These are phyloP conservation scores for Dryoscopus gambensis DNA, from an alignment of 2,113 vertebrate species.

Conservation along the genomic window DNA sequence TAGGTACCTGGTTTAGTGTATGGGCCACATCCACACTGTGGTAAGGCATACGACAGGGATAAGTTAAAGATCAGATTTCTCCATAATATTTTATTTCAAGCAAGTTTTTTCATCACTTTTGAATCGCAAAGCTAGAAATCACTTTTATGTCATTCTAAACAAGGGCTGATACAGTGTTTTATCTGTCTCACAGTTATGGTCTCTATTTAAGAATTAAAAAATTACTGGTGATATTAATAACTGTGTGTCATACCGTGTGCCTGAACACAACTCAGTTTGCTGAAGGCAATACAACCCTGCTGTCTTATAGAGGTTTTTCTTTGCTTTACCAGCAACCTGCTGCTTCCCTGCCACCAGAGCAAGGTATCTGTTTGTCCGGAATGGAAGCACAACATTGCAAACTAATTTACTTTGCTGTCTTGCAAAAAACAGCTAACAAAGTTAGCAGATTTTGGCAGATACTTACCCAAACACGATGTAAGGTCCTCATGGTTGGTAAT, in stretches of 20 bases:
- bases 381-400: background rate
- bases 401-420: background rate
- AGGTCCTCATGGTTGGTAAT: background rate
- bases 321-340: background rate
- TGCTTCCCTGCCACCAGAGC: background rate
- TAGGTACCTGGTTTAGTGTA: background rate
- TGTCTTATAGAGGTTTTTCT: background rate
- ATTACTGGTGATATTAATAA: background rate
- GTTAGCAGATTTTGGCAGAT: background rate
- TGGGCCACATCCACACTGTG: background rate
- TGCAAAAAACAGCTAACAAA: background rate
- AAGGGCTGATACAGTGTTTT: background rate
- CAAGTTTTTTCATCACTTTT: background rate
- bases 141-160: background rate
- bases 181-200: background rate
- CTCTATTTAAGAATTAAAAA: background rate
- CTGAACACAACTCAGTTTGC: background rate
- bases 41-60: background rate
- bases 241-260: background rate
- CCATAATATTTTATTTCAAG: background rate
- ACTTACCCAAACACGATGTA: background rate
- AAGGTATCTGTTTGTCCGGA: background rate
- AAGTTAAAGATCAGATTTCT: background rate
- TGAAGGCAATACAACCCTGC: background rate
- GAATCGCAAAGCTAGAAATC: background rate